phyloP scores from a whole-genome alignment of 2,113 vertebrate species.

The Mus pahari region DNA sequence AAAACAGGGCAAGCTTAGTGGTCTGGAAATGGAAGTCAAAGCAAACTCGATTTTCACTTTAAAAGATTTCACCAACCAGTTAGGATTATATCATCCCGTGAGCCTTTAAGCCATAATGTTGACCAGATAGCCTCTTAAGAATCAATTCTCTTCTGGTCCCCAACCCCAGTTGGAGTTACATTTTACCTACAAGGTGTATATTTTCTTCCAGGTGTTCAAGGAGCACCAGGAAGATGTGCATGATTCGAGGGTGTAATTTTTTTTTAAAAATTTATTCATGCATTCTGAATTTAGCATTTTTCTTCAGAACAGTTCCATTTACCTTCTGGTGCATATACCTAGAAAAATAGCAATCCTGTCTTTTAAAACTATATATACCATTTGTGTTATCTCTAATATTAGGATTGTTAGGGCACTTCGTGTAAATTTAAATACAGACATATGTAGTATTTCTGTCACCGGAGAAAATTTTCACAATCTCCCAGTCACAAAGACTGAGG shows the following conservation, averaged over 20 bases:
- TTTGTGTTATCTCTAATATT: constrained; percentile 37
- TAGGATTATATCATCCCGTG: not conserved
- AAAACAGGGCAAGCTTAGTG: not conserved
- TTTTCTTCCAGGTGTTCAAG: not conserved
- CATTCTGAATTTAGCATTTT: constrained; percentile 52
- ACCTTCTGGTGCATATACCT: not conserved
- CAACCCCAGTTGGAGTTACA: not conserved
- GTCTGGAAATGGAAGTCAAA: not conserved
- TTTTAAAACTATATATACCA: not conserved
- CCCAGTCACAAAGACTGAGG: not conserved
- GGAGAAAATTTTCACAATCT: not conserved
- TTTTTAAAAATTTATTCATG: not conserved
- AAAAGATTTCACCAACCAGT: not conserved
- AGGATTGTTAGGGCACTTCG: not conserved
- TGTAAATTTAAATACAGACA: not conserved
- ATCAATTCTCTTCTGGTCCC: not conserved
- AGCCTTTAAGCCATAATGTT: constrained; percentile 39
- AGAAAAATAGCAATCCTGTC: constrained; percentile 29
- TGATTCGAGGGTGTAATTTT: not conserved
- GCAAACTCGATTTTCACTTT: constrained; percentile 47
- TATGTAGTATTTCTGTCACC: not conserved
- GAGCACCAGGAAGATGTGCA: not conserved
- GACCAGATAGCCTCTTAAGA: constrained; percentile 35
- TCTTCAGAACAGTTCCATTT: constrained; percentile 36
- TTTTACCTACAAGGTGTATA: constrained; percentile 29